Conservation (phyloP, 2,888 invertebrate genomes). For the Eupithecia subumbrata region DNA sequence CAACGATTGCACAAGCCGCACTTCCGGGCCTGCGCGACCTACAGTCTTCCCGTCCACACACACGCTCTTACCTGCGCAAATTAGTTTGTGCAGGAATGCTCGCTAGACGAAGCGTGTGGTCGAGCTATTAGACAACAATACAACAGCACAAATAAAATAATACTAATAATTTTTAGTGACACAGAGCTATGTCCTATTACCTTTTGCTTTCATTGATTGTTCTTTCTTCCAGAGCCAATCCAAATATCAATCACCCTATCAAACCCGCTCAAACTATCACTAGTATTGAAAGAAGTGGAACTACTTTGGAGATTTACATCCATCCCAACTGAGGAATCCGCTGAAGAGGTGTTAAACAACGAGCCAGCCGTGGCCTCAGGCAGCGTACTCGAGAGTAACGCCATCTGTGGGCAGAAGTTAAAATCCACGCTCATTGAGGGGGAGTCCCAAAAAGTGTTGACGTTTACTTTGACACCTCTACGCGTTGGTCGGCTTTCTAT, state of each 20-base stretch:
- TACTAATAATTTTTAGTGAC: not conserved
- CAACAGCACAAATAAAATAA: not conserved
- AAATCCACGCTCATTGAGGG: conserved; percentile 84
- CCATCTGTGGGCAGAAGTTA: conserved; percentile 84
- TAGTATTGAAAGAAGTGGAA: conserved; percentile 88
- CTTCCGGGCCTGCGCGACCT: no score
- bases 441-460: conserved; percentile 85
- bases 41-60: no score
- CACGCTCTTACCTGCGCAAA: no score
- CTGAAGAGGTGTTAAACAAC: conserved; percentile 58
- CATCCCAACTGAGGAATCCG: conserved; percentile 53
- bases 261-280: conserved; percentile 89
- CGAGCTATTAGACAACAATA: no score
- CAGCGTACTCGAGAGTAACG: conserved; percentile 61
- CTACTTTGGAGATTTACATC: conserved; percentile 88
- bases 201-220: not conserved
- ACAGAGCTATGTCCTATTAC: not conserved
- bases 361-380: conserved; percentile 66
- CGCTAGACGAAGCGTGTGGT: no score
- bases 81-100: no score
- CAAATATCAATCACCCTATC: conserved; percentile 89
- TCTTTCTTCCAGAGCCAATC: conserved; percentile 87
- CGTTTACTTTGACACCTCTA: conserved; percentile 89
- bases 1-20: no score
- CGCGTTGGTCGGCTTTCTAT: conserved; percentile 89